Evolutionary conservation across 2,113 vertebrate species (phyloP).

Genomic region (Gasterosteus aculeatus): DNA sequence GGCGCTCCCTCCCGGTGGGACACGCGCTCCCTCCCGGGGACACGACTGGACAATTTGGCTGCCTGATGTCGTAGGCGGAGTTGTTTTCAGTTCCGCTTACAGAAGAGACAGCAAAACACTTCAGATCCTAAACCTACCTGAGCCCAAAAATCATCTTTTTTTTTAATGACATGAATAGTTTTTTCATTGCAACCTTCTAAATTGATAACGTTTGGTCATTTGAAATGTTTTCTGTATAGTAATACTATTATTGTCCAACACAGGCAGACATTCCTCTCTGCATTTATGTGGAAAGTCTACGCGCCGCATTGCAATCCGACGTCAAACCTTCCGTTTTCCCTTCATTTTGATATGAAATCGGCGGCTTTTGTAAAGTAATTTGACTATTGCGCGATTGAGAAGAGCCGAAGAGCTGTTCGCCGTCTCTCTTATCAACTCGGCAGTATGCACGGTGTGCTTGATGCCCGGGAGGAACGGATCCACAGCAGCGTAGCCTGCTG

Average conservation of each 20-base stretch:
- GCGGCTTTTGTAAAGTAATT: constrained; percentile 35
- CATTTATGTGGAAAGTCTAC: not conserved
- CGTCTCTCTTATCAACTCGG: not conserved
- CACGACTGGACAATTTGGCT: constrained; percentile 11
- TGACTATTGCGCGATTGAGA: constrained; percentile 1
- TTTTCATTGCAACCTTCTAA: not conserved
- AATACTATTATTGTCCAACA: not conserved
- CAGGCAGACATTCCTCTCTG: not conserved
- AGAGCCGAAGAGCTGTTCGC: constrained; percentile 19
- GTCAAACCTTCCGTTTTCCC: constrained; percentile 8
- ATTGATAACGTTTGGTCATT: not conserved
- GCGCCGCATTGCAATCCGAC: not conserved
- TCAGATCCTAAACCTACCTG: not conserved
- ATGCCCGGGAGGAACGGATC: constrained; percentile 19
- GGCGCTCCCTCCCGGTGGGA: constrained; percentile 8
- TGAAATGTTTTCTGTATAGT: not conserved
- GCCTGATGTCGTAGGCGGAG: constrained; percentile 8
- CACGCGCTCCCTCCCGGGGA: constrained; percentile 16
- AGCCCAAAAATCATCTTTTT: not conserved
- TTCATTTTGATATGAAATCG: constrained; percentile 26
- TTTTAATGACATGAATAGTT: not conserved
- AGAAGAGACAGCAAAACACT: not conserved
- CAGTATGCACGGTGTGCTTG: constrained; percentile 30
- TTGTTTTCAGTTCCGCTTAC: constrained; percentile 18
- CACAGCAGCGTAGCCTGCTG: constrained; percentile 11